Evolutionary conservation across 2,797 vertebrate genomes (phyloP).

Genomic region (Chaetodon trifasciatus): DNA sequence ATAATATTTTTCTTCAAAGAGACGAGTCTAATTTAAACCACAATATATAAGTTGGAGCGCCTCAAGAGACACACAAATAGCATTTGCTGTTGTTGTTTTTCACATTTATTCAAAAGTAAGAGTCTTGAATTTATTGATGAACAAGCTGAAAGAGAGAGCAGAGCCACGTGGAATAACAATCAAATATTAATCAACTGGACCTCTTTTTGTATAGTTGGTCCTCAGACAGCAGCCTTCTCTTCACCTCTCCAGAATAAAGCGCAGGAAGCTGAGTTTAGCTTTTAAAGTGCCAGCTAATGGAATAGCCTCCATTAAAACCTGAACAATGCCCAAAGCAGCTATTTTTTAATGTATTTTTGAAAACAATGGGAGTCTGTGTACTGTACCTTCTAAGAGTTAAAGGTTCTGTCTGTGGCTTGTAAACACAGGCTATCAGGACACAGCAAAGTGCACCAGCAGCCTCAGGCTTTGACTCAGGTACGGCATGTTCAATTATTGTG

Average conservation of each 20-base stretch:
- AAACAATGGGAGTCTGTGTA: conserved; percentile 13
- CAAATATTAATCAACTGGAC: background rate
- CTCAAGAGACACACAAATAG: background rate
- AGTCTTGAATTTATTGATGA: background rate
- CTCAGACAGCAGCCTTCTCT: background rate
- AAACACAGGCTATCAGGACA: conserved; percentile 2
- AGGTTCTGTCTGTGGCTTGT: conserved; percentile 1
- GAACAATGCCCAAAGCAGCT: conserved; percentile 1
- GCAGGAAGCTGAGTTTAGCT: conserved; percentile 18
- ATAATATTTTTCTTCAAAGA: no score
- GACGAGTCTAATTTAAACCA: no score
- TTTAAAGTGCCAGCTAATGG: background rate
- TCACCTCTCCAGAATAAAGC: conserved; percentile 5
- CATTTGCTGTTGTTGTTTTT: background rate
- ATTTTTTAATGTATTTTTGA: conserved; percentile 20
- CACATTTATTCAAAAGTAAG: background rate
- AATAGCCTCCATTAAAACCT: background rate
- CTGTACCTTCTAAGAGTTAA: background rate
- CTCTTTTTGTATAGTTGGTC: background rate
- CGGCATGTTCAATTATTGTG: no score
- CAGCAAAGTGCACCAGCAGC: background rate
- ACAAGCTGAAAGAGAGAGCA: background rate
- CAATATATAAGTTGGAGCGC: no score
- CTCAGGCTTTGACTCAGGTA: background rate
- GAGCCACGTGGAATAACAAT: background rate